Evolutionary conservation across 2,888 invertebrate species (phyloP), one percentile per base, ranked within the genome.

Genomic region (Nemurella pictetii): DNA sequence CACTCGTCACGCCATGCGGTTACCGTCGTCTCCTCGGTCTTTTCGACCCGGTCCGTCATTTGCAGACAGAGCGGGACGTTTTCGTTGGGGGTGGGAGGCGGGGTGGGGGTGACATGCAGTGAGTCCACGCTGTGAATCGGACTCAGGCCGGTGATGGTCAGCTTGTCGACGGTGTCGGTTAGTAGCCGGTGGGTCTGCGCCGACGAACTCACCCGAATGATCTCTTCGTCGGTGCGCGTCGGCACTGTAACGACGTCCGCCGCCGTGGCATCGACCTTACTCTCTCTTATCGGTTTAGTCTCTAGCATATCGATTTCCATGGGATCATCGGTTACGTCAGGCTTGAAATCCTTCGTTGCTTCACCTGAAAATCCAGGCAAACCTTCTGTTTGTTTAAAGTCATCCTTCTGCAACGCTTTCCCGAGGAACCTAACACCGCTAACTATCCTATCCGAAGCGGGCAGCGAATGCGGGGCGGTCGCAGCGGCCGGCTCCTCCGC

Each of bases 11-110:
- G 87, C 84, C 87, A 86, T 26, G 88, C 86, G 12, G 88, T 87
- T 35, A 88, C 87, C 80, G 88, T 89, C 7, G 87, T 88, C 84
- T 87, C 88, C 82, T 89, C 89, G 25, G 85, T 86, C 72, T 87
- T 88, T 83, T 88, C 88, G 74, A 88, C 87, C 87, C 85, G 80
- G 83, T 89, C 88, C 9, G 88, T 87, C 84, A 88, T 88, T 85
- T 89, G 87, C 15, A 88, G 85, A 85, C 87, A 88, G 5, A 88
- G 85, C 4, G 82, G 83, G 72, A 83, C 26, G 20, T 78, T 28
- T 2, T 74, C 25, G n/a, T n/a, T 75, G 9, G 85, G 74, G 28
- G 83, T 32, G 35, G 85, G 84, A 32, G 86, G 85, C 7, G 86
- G 86, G 20, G 87, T 85, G 35, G 85, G 87, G 26, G 86, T 77